Conservation (phyloP, 2,113 vertebrate genomes). For the Lycaon pictus region DNA sequence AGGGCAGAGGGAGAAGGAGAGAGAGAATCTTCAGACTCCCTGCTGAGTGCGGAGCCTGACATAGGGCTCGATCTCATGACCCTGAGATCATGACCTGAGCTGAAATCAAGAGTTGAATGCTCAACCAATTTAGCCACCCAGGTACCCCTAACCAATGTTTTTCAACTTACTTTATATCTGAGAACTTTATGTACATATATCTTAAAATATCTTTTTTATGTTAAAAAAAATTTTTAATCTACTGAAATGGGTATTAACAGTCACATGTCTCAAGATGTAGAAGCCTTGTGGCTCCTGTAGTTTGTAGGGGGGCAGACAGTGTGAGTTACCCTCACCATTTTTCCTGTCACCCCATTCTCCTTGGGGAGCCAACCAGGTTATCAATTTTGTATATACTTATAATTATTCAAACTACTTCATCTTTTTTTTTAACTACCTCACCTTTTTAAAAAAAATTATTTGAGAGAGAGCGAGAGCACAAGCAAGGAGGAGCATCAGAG, state of each 20-base stretch:
- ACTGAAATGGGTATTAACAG: neutral
- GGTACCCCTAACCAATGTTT: neutral
- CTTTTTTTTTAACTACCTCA: neutral
- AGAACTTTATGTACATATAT: neutral
- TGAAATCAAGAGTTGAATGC: neutral
- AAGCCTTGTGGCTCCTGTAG: neutral
- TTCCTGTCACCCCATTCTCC: neutral
- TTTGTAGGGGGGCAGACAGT: fast-evolving
- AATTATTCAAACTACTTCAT: neutral
- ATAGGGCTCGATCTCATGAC: too few species aligned
- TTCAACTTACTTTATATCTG: neutral
- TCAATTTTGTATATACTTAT: neutral
- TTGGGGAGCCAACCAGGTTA: neutral
- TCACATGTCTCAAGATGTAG: neutral
- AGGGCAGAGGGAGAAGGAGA: neutral
- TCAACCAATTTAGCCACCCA: neutral
- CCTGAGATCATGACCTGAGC: neutral
- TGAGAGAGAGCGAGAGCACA: too few species aligned
- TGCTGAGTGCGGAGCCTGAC: neutral
- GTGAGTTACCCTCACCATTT: neutral
- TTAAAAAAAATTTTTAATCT: neutral
- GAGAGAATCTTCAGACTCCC: neutral
- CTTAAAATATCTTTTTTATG: neutral
- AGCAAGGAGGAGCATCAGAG: too few species aligned
- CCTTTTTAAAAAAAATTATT: too few species aligned